These are phyloP conservation scores for Calliphora vomitoria DNA, from an alignment of 2,888 invertebrate genomes.

Conservation along the genomic window DNA sequence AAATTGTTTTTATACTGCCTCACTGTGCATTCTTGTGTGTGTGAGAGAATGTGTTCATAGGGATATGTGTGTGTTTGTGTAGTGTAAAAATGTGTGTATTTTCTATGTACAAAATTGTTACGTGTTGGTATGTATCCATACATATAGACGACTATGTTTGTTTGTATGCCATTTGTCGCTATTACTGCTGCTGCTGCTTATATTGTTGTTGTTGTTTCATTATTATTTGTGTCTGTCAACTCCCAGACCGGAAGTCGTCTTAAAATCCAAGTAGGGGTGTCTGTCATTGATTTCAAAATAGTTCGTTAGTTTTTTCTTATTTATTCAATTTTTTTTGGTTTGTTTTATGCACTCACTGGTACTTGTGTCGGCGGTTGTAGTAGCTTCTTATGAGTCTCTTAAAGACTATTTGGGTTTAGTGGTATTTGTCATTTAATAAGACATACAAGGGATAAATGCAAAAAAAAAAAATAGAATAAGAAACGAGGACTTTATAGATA, in stretches of 20 bases:
- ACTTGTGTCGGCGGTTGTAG: background rate
- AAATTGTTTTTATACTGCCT: too few relatives aligned
- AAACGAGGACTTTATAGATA: background rate
- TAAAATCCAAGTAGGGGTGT: constrained; percentile 33
- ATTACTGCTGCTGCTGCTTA: constrained; percentile 22
- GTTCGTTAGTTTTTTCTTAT: constrained; percentile 36
- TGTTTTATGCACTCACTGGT: background rate
- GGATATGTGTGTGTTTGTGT: background rate
- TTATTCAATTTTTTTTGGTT: background rate
- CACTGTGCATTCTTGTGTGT: background rate
- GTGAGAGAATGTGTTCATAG: background rate
- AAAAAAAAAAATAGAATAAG: too few relatives aligned
- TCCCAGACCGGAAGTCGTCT: constrained; percentile 69
- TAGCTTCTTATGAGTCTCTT: background rate
- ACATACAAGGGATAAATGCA: background rate
- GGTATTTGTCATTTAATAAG: background rate
- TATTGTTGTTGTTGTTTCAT: constrained; percentile 13
- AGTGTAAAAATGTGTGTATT: background rate
- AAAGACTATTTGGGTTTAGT: constrained; percentile 20
- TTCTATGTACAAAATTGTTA: background rate
- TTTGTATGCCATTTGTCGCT: background rate
- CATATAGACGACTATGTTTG: background rate
- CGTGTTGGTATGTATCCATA: constrained; percentile 7
- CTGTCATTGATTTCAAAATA: constrained; percentile 60
- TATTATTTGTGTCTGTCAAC: constrained; percentile 49